Percentiles rank a stretch among this genome's conserved stretches.
Evolutionary conservation across 1,140 invertebrate genomes (phyloP).

Genomic region (Drosophila mojavensis): DNA sequence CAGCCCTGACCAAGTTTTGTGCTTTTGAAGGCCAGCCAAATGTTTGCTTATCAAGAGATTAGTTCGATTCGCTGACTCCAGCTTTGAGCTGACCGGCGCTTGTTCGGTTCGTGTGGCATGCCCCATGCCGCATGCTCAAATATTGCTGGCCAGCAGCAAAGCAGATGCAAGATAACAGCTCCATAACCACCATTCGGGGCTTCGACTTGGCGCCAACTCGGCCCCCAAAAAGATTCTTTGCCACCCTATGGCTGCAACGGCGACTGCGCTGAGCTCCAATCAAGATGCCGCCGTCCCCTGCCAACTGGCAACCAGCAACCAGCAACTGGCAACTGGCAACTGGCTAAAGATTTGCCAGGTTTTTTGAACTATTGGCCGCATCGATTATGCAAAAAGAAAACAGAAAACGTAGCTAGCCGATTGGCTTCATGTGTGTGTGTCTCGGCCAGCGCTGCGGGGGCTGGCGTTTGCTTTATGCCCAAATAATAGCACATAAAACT

Average conservation of each 20-base stretch:
- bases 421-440: constrained; percentile 46
- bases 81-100: constrained; percentile 3
- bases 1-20: constrained; percentile 65
- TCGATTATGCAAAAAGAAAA: constrained; percentile 74
- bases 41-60: constrained; percentile 58
- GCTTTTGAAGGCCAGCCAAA: constrained; percentile 42
- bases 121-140: constrained; percentile 27
- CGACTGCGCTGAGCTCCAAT: constrained; percentile 55
- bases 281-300: constrained; percentile 68
- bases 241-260: constrained; percentile 64
- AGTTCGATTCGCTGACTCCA: constrained; percentile 60
- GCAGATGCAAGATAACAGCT: constrained; percentile 45
- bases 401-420: neutral
- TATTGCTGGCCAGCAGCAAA: constrained; percentile 39
- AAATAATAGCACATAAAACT: constrained; percentile 83
- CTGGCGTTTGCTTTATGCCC: constrained; percentile 75
- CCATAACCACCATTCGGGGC: constrained; percentile 25
- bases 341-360: constrained; percentile 28
- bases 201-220: constrained; percentile 65
- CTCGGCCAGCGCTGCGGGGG: constrained; percentile 70
- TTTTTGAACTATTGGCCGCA: constrained; percentile 23
- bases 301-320: constrained; percentile 24
- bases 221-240: constrained; percentile 58
- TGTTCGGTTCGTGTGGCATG: constrained; percentile 29
- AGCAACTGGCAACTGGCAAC: constrained; percentile 40